Percentiles rank a stretch among this genome's conserved stretches.
Evolutionary conservation across 1,140 invertebrate genomes (phyloP).

Genomic region (Aphelenchoides avenae): DNA sequence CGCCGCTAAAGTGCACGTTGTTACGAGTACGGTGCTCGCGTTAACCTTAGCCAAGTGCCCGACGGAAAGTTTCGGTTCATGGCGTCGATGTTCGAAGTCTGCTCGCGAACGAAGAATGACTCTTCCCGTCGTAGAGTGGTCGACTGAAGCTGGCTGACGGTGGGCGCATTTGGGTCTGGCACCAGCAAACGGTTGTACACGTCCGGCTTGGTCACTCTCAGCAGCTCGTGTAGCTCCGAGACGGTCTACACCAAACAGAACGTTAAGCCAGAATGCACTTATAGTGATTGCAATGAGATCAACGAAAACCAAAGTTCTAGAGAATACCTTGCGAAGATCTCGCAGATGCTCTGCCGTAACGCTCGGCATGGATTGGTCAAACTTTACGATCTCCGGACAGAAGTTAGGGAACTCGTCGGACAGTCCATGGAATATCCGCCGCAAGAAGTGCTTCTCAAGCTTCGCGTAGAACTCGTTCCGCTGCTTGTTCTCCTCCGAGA

Average conservation of each 20-base stretch:
- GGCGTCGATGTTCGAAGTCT: constrained; percentile 35
- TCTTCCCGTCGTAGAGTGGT: constrained; percentile 40
- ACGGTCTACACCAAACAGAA: no score
- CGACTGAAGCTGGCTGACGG: constrained; percentile 15
- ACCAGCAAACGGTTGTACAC: constrained; percentile 37
- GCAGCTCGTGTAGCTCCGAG: constrained; percentile 35
- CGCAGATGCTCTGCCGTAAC: constrained; percentile 23
- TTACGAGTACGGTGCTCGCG: neutral
- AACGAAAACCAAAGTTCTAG: constrained; percentile 7
- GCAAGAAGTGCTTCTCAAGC: constrained; percentile 41
- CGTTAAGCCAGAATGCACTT: neutral
- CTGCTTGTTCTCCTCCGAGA: constrained; percentile 39
- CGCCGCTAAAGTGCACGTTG: no score
- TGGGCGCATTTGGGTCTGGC: constrained; percentile 17
- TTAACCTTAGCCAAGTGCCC: constrained; percentile 45
- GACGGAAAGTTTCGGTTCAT: constrained; percentile 45
- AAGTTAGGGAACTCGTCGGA: constrained; percentile 39
- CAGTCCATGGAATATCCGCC: constrained; percentile 35
- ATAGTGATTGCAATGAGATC: neutral
- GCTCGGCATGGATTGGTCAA: constrained; percentile 31
- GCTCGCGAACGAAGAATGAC: constrained; percentile 42
- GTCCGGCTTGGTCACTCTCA: constrained; percentile 33
- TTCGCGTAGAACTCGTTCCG: constrained; percentile 34
- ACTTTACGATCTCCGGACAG: constrained; percentile 5
- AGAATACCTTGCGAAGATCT: constrained; percentile 28